Conservation (phyloP, 2,888 invertebrate genomes). For the Epiblema foenella region DNA sequence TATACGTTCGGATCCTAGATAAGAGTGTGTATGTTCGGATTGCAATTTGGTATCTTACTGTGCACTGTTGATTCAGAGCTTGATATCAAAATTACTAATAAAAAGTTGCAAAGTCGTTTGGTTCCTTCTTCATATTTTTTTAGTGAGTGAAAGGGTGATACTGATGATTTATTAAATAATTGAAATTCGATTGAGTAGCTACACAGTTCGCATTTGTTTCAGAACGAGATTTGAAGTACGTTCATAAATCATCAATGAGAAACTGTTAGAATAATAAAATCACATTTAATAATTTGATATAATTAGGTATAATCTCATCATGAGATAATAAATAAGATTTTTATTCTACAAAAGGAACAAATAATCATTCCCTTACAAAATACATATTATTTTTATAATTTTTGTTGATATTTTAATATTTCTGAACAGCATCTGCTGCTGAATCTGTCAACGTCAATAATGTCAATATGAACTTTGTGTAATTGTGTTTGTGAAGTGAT, state of each 20-base stretch:
- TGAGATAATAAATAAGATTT: too few species aligned
- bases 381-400: background rate
- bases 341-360: too few species aligned
- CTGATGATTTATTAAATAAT: background rate
- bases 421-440: background rate
- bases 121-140: too few species aligned
- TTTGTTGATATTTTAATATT: background rate
- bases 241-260: background rate
- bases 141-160: background rate
- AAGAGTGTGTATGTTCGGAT: too few species aligned
- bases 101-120: too few species aligned
- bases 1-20: conserved; percentile 7
- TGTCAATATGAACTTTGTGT: too few species aligned
- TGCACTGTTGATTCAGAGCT: background rate
- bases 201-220: background rate
- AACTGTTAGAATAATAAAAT: background rate
- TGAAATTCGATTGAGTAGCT: background rate
- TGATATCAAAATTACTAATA: too few species aligned
- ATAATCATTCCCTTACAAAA: background rate
- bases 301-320: background rate
- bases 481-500: too few species aligned
- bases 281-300: background rate
- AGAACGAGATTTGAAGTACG: background rate
- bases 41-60: too few species aligned
- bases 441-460: background rate